Evolutionary conservation across 2,113 vertebrate genomes (phyloP), one percentile per base, ranked within the genome.

Genomic region (Lutjanus erythropterus): DNA sequence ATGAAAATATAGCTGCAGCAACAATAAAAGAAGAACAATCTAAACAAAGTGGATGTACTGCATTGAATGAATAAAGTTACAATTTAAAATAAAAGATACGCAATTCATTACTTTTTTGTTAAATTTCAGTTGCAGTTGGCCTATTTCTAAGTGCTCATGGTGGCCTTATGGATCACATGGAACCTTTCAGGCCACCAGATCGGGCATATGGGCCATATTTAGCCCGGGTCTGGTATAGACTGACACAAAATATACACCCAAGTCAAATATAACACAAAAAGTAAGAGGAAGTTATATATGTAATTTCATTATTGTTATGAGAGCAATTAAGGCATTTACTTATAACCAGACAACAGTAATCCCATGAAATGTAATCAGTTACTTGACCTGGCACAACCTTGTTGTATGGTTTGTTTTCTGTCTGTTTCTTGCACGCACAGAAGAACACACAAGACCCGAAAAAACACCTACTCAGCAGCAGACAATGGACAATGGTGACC

Each of bases 401-500:
- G 15, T 41, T 21, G 27, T 55, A 9, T 62, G 23, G 18, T 44
- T 50, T 62, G 25, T 49, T 62, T 29, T 47, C 25, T 66, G 9
- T 64, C 14, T 66, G 12, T 52, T 39, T 39, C 23, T 56, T 29
- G 25, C 46, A 52, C 52, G 37, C 4, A 25, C 11, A 60, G 37
- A 66, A 56, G 71, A 27, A 62, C 29, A 44, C 27, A 75, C 14
- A 74, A 15, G n/a, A 31, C 14, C 42, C 50, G n/a, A 27, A 39
- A 78, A 80, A 74, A 67, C 74, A 62, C 44, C 65, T 37, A 55
- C 69, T 83, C 58, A 71, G 47, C 60, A 5, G 15, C 64, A 86
- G 49, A 89, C 85, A 82, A 80, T 78, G 62, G 61, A 91, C 83
- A 86, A 87, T 85, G 71, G 50, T 81, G 88, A 88, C 89, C 80